These are phyloP conservation scores for Lasioglossum lativentre DNA, from an alignment of 2,888 invertebrate genomes.

Conservation along the genomic window DNA sequence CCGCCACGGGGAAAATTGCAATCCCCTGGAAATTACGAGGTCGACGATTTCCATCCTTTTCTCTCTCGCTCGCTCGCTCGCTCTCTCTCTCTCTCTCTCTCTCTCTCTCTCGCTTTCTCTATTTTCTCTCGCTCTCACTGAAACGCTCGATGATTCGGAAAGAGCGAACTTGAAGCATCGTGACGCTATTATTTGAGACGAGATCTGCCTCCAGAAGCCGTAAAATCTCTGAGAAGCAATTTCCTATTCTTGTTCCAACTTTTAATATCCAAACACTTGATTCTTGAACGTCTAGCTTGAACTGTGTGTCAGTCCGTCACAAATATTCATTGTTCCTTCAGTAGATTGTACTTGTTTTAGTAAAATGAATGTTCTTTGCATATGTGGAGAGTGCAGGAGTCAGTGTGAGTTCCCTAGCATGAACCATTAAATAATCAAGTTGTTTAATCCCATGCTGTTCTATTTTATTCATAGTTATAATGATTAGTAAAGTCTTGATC, in stretches of 20 bases:
- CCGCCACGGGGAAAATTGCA: conserved; percentile 63
- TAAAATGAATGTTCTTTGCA: too few species aligned
- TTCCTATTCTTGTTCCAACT: not conserved
- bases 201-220: not conserved
- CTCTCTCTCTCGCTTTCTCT: too few species aligned
- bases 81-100: not conserved
- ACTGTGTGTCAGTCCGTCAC: not conserved
- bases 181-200: not conserved
- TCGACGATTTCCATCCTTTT: not conserved
- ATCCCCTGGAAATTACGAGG: conserved; percentile 50
- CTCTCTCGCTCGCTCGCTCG: too few species aligned
- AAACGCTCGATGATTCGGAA: not conserved
- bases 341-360: not conserved
- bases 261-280: too few species aligned
- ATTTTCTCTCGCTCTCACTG: too few species aligned
- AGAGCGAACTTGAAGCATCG: not conserved
- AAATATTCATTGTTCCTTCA: not conserved
- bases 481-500: too few species aligned
- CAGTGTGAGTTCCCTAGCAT: too few species aligned
- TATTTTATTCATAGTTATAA: too few species aligned
- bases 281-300: not conserved
- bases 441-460: too few species aligned
- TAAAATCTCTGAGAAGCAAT: not conserved
- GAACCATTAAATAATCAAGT: too few species aligned
- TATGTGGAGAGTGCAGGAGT: too few species aligned